Evolutionary conservation across 2,888 invertebrate genomes (phyloP).

Genomic region (Coenonympha glycerion): DNA sequence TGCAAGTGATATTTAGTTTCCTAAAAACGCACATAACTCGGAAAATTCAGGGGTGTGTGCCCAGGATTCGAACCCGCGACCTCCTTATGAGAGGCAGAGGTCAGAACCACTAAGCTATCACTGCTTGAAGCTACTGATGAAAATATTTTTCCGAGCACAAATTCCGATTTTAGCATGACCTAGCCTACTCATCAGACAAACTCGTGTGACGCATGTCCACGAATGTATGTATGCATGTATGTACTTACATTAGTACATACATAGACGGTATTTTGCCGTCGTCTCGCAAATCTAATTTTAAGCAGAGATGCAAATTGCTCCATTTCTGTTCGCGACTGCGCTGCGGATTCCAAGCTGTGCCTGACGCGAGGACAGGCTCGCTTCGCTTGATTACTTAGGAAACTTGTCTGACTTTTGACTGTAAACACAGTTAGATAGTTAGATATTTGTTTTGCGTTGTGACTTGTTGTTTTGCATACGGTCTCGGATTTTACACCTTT

Average conservation of each 20-base stretch:
- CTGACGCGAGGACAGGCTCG: conserved; percentile 2
- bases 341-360: conserved; percentile 7
- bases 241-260: too few species aligned
- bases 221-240: too few species aligned
- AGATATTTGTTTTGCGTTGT: too few species aligned
- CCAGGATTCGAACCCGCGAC: too few species aligned
- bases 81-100: too few species aligned
- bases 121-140: too few species aligned
- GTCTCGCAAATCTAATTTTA: conserved; percentile 61
- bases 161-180: conserved; percentile 9
- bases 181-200: conserved; percentile 12
- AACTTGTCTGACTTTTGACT: not conserved
- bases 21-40: too few species aligned
- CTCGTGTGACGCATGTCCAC: conserved; percentile 30
- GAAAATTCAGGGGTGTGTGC: too few species aligned
- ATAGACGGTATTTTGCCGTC: conserved; percentile 34
- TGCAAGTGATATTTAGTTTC: too few species aligned
- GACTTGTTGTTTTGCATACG: too few species aligned
- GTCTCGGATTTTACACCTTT: too few species aligned
- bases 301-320: conserved; percentile 41
- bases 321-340: conserved; percentile 27
- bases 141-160: not conserved
- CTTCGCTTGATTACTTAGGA: not conserved
- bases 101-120: too few species aligned
- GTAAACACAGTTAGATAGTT: not conserved